These are phyloP conservation scores for Pelvicachromis taeniatus DNA, from an alignment of 2,113 vertebrate species.

Conservation along the genomic window DNA sequence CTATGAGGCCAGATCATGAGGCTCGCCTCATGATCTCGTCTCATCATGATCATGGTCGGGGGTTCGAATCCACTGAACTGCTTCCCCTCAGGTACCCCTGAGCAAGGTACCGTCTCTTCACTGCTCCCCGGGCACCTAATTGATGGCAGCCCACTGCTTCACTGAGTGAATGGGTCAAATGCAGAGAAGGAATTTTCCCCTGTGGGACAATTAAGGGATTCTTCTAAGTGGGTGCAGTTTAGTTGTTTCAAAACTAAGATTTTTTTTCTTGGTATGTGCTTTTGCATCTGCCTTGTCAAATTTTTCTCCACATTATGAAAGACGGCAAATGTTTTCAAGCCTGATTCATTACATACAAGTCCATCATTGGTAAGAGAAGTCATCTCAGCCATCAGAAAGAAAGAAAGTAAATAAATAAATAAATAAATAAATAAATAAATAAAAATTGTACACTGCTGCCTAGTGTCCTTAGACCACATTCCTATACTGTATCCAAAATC, in stretches of 20 bases:
- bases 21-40: too few relatives aligned
- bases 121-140: too few relatives aligned
- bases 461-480: neutral
- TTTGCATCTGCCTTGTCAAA: slow-evolving; percentile 23
- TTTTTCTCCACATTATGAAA: slow-evolving; percentile 37
- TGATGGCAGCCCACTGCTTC: too few relatives aligned
- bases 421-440: neutral
- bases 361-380: slow-evolving; percentile 17
- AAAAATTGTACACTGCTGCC: neutral
- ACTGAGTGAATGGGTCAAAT: too few relatives aligned
- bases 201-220: too few relatives aligned
- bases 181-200: too few relatives aligned
- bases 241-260: too few relatives aligned
- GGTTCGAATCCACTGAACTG: too few relatives aligned
- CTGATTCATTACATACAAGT: neutral
- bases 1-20: too few relatives aligned
- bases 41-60: too few relatives aligned
- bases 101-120: too few relatives aligned
- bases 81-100: too few relatives aligned
- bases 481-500: slow-evolving; percentile 41
- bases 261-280: neutral
- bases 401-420: neutral
- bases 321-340: slow-evolving; percentile 31
- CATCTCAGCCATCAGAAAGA: neutral
- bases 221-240: neutral